Evolutionary conservation across 2,888 invertebrate genomes (phyloP).

Genomic region (Calliopum simillimum): DNA sequence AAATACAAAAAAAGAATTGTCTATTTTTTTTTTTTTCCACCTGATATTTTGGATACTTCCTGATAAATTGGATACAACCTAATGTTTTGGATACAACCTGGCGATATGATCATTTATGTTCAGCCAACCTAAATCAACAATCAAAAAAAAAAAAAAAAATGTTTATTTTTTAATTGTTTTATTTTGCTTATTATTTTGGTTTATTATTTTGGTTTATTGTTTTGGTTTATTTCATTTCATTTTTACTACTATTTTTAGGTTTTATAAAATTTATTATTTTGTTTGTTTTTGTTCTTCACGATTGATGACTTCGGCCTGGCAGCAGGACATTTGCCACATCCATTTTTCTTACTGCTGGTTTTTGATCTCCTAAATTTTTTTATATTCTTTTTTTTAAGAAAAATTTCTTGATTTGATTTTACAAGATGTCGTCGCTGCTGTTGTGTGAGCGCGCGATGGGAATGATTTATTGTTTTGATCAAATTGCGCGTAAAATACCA

Average conservation of each 20-base stretch:
- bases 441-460: slow-evolving; percentile 13
- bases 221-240: not conserved
- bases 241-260: slow-evolving; percentile 7
- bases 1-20: too few relatives aligned
- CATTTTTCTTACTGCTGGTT: slow-evolving; percentile 34
- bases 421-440: slow-evolving; percentile 34
- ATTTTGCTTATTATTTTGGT: not conserved
- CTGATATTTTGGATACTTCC: too few relatives aligned
- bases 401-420: slow-evolving; percentile 27
- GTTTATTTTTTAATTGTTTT: too few relatives aligned
- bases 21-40: too few relatives aligned
- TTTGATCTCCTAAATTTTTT: slow-evolving; percentile 2
- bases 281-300: slow-evolving; percentile 26
- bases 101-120: too few relatives aligned
- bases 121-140: too few relatives aligned
- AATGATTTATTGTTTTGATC: slow-evolving; percentile 43
- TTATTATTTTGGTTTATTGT: slow-evolving; percentile 1
- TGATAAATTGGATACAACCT: too few relatives aligned
- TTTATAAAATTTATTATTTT: slow-evolving; percentile 1
- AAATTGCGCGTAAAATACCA: slow-evolving; percentile 42
- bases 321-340: slow-evolving; percentile 37
- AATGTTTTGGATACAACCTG: too few relatives aligned
- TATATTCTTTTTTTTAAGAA: slow-evolving; percentile 8
- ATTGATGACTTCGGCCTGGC: slow-evolving; percentile 40
- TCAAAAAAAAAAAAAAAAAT: too few relatives aligned